Evolutionary conservation across 2,113 vertebrate genomes (phyloP), one percentile per base, ranked within the genome.

Genomic region (Budorcas taxicolor): DNA sequence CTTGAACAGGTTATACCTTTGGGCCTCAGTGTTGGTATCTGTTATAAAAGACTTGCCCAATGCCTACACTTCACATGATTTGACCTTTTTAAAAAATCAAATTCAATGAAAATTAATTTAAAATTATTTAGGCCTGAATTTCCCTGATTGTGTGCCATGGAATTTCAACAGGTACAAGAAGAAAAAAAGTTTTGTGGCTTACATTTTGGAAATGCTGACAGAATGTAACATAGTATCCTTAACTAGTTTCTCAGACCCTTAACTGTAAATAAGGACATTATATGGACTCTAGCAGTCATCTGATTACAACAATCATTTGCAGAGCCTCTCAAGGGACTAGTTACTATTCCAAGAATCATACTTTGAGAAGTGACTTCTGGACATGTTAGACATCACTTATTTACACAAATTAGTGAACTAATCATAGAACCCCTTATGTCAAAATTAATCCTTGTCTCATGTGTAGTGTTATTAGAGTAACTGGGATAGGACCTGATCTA

Each of bases 91-190:
- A 8, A 60, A 92, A 91, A 78, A 19, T 64, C 27, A 97, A 96
- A 29, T 91, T 58, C 78, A 87, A 47, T 9, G 93, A 45, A 76
- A 12, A 91, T 76, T 88, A 12, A 91, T 76, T 88, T 15, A 33
- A n/a, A 94, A 67, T 78, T 91, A 85, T 25, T 92, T 87, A 95
- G 89, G 74, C 53, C 60, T 97, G 13, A 36, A 87, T 86, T 94
- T 95, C 17, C 43, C 47, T 36, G 80, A 91, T 3, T 47, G 9
- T 80, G 4, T 64, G 52, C 64, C 15, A 86, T 6, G 47, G 33
- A 81, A 92, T 43, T 8, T 64, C n/a, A 90, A 60, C 5, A 58
- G 40, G 50, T 87, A 82, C 78, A 76, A 40, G 15, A 82, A 71
- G n/a, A 13, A 82, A 7, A 94, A 92, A 92, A 40, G 7, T 57